Evolutionary conservation across 2,888 invertebrate species (phyloP).

Genomic region (Cancer borealis): DNA sequence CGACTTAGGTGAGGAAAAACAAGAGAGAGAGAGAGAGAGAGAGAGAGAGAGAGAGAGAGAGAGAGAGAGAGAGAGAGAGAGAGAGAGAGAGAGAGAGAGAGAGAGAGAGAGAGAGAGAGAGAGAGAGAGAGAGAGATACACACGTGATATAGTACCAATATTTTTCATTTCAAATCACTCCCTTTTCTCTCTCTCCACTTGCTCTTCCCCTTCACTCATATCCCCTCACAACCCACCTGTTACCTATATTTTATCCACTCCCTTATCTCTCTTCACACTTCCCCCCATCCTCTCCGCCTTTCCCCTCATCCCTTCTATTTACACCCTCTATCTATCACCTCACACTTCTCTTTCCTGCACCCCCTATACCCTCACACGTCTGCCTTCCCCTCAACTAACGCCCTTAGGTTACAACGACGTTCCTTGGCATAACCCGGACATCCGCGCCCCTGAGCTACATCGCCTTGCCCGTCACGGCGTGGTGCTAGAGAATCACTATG

Average conservation of each 20-base stretch:
- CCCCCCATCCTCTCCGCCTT: too few relatives aligned
- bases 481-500: conserved; percentile 92
- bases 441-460: conserved; percentile 80
- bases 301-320: not conserved
- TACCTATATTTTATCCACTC: not conserved
- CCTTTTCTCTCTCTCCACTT: not conserved
- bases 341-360: not conserved
- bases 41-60: conserved; percentile 5
- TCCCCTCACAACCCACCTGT: not conserved
- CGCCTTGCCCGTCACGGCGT: conserved; percentile 83
- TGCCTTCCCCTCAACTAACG: not conserved
- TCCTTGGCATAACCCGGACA: conserved; percentile 80
- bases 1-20: conserved; percentile 60
- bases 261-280: not conserved
- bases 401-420: conserved; percentile 76
- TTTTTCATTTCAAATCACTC: too few relatives aligned
- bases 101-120: not conserved
- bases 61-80: not conserved
- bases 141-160: not conserved
- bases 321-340: not conserved
- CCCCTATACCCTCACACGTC: not conserved
- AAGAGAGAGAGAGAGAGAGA: conserved; percentile 3
- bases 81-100: conserved; percentile 6
- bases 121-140: not conserved
- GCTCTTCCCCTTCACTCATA: not conserved